phyloP scores from a whole-genome alignment of 2,888 invertebrate genomes.

The Clivina fossor region DNA sequence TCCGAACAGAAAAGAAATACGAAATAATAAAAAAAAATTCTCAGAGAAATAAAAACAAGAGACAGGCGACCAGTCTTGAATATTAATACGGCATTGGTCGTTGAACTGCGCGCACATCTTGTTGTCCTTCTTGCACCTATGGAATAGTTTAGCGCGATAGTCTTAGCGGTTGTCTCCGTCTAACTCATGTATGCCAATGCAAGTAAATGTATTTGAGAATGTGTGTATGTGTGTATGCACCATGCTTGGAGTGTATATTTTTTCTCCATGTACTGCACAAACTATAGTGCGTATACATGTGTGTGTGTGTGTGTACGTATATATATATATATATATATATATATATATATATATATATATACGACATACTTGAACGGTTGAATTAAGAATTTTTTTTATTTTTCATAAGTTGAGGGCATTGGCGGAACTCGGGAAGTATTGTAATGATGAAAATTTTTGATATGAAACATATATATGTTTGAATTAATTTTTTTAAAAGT shows the following conservation, averaged over 20 bases:
- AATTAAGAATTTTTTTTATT: not conserved
- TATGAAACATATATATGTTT: too few relatives aligned
- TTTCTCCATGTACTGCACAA: conserved; percentile 17
- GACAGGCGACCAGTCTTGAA: conserved; percentile 32
- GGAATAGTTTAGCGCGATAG: too few relatives aligned
- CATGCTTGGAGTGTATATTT: conserved; percentile 4
- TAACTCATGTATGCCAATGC: too few relatives aligned
- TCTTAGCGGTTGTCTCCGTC: conserved; percentile 11
- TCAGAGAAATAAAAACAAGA: conserved; percentile 33
- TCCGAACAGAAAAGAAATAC: conserved; percentile 16
- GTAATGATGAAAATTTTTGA: too few relatives aligned
- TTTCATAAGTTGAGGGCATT: too few relatives aligned
- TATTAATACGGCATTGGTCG: conserved; percentile 34
- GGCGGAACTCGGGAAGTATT: too few relatives aligned
- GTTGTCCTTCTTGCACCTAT: not conserved
- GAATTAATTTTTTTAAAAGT: too few relatives aligned
- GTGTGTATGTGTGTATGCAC: conserved; percentile 3
- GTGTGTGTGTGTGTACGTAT: too few relatives aligned
- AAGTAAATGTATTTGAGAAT: not conserved
- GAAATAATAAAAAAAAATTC: conserved; percentile 23
- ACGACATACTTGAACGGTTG: not conserved
- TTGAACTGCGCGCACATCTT: conserved; percentile 24
- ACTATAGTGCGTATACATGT: too few relatives aligned
- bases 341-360: too few relatives aligned
- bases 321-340: too few relatives aligned